Base-by-base conservation (phyloP, 2,888 invertebrate genomes). In the Drosophila cognata region DNA sequence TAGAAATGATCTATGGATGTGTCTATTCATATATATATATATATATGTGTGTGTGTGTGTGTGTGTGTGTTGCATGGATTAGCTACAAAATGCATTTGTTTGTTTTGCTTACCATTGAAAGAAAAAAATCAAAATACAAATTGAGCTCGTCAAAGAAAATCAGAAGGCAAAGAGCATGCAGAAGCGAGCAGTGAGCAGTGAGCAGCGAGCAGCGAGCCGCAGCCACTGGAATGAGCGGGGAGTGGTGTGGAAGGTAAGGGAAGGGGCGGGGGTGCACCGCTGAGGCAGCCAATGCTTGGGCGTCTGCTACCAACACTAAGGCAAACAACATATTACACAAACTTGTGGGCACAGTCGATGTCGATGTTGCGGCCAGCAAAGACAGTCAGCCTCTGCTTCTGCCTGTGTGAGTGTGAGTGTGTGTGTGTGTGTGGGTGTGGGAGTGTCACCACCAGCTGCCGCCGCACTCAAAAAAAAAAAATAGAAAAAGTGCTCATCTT, bases 281-380 rank as follows among this genome's bases (percentile, higher is more conserved):
- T 43, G 61, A 59, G 67, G 60, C 79, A 84, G 74, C 85, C 82
- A 84, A 88, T 81, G 76, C 78, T 55, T 81, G 80, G 71, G 77
- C 76, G 60, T 65, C 73, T 64, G 57, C 68, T 68, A 56, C 77
- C 77, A 84, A 78, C 48, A 78, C 67, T 18, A 62, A 60, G 51
- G 60, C 74, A 74, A 56, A 72, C 52, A 65, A 69, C 61, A 71
- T 75, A 78, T 82, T 81, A 80, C 82, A 77, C 76, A 76, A 73
- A 72, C 60, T 91, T 92, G 92, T 85, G 92, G 92, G 84, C 91
- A 90, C 89, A 87, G 89, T 89, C 46, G 21, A 25, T 92, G 91
- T 91, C 91, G 91, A 79, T 79, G 81, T 89, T 91, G 90, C 73
- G 89, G 88, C 89, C 68, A 60, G 36, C 41, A 31, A 36, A 18